A percentile compares a stretch with the other conserved stretches of the same genome.
Conservation (phyloP, 2,113 vertebrate genomes). For the Stegastes partitus region DNA sequence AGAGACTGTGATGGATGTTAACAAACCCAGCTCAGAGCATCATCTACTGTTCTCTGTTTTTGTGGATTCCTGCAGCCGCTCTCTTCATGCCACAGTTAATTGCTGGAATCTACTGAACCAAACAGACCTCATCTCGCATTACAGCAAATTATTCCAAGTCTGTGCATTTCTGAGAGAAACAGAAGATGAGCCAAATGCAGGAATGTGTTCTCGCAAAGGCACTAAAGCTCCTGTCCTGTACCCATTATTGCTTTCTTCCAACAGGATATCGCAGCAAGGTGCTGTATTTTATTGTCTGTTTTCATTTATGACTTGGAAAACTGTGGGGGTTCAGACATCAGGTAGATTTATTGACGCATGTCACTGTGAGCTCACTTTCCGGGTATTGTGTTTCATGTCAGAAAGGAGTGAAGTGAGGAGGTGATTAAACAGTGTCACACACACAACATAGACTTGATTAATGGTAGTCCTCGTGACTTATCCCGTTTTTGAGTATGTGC, state of each 20-base stretch:
- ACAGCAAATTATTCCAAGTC: conserved; percentile 27
- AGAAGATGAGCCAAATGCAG: neutral
- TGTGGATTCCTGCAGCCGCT: neutral
- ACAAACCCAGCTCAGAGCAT: neutral
- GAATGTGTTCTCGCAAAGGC: conserved; percentile 11
- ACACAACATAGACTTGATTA: too few species aligned
- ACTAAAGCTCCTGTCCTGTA: neutral
- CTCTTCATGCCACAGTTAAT: conserved; percentile 43
- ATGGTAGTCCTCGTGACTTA: too few species aligned
- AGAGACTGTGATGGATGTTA: too few species aligned
- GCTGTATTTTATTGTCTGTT: conserved; percentile 29
- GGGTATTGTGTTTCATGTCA: conserved; percentile 53
- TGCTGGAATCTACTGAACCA: conserved; percentile 32
- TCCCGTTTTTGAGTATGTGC: too few species aligned
- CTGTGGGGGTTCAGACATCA: neutral
- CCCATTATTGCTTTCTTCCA: neutral
- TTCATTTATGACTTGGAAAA: conserved; percentile 31
- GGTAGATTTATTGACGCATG: conserved; percentile 36
- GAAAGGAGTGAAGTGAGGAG: conserved; percentile 12
- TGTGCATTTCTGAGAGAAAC: conserved; percentile 20
- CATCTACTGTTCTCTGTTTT: neutral
- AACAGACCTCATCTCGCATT: conserved; percentile 12
- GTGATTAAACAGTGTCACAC: neutral
- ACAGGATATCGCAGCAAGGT: conserved; percentile 42
- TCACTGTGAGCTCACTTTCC: conserved; percentile 35